Percentiles rank a stretch among this genome's conserved stretches.
phyloP scores from a whole-genome alignment of 37 sponge, comb jelly and placozoan genomes.

The Cliona cf. orientalis region DNA sequence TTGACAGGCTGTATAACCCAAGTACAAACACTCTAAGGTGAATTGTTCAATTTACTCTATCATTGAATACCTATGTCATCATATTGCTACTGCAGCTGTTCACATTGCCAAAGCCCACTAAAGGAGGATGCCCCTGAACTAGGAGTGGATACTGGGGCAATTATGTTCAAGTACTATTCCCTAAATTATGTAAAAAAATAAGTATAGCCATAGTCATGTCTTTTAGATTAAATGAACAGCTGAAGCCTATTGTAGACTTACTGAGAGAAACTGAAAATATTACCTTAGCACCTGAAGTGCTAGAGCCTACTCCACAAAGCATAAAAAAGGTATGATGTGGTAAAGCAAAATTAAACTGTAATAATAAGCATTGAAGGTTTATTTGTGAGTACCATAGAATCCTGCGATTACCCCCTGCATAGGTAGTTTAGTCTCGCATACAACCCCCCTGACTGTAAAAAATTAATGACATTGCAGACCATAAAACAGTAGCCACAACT shows the following conservation, averaged over 20 bases:
- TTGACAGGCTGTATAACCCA: conserved; percentile 77
- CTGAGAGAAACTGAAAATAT: conserved; percentile 68
- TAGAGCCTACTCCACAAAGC: conserved; percentile 76
- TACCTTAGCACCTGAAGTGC: conserved; percentile 67
- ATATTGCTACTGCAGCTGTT: conserved; percentile 56
- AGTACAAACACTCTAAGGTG: conserved; percentile 65
- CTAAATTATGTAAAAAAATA: not conserved
- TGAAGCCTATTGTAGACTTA: conserved; percentile 63
- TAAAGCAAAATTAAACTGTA: not conserved
- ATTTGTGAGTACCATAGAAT: not conserved
- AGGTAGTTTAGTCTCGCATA: too few relatives aligned
- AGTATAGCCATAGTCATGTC: not conserved
- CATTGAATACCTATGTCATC: not conserved
- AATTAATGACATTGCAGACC: too few relatives aligned
- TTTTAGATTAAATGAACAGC: conserved; percentile 68
- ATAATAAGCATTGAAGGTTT: not conserved
- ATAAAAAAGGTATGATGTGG: conserved; percentile 38
- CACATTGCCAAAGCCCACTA: conserved; percentile 52
- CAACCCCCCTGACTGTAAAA: too few relatives aligned
- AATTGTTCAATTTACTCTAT: not conserved
- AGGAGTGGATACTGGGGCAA: conserved; percentile 23
- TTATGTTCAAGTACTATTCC: conserved; percentile 38
- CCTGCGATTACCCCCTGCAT: not conserved
- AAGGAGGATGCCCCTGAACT: conserved; percentile 55
- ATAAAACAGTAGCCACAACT: too few relatives aligned